A percentile compares a stretch with the other conserved stretches of the same genome.
Conservation (phyloP, 2,797 vertebrate species). For the Pitangus sulphuratus region DNA sequence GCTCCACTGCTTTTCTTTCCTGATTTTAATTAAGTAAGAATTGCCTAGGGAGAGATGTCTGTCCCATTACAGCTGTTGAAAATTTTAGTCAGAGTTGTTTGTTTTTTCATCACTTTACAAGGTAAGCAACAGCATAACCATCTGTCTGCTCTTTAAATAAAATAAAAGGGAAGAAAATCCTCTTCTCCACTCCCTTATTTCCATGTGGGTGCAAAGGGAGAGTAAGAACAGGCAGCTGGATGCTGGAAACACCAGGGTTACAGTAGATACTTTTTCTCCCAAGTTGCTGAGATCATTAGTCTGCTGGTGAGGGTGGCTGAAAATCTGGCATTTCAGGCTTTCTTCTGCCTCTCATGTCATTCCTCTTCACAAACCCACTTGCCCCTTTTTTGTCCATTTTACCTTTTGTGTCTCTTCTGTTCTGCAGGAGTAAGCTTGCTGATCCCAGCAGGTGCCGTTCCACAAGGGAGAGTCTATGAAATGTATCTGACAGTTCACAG, state of each 20-base stretch:
- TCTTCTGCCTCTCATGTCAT: background rate
- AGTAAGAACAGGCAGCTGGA: background rate
- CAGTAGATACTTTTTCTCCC: background rate
- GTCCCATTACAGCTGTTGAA: constrained; percentile 63
- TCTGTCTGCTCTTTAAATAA: constrained; percentile 73
- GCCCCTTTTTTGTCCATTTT: background rate
- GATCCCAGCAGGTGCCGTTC: constrained; percentile 94
- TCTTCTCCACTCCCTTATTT: background rate
- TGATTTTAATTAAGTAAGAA: constrained; percentile 59
- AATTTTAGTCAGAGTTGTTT: constrained; percentile 56
- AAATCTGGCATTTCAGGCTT: background rate
- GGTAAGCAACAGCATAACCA: constrained; percentile 57
- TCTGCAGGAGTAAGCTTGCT: constrained; percentile 93
- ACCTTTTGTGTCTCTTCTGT: constrained; percentile 42
- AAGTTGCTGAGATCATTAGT: background rate
- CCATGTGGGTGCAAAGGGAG: background rate
- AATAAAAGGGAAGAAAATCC: constrained; percentile 15
- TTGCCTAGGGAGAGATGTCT: constrained; percentile 41
- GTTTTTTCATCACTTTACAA: constrained; percentile 60
- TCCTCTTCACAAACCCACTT: background rate
- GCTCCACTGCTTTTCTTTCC: constrained; percentile 18
- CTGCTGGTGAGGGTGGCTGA: background rate
- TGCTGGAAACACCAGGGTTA: background rate
- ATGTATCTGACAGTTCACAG: constrained; percentile 99
- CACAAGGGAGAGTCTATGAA: constrained; percentile 97